Conservation (phyloP, 2,113 vertebrate species). For the Forbesichthys papilliferus region DNA sequence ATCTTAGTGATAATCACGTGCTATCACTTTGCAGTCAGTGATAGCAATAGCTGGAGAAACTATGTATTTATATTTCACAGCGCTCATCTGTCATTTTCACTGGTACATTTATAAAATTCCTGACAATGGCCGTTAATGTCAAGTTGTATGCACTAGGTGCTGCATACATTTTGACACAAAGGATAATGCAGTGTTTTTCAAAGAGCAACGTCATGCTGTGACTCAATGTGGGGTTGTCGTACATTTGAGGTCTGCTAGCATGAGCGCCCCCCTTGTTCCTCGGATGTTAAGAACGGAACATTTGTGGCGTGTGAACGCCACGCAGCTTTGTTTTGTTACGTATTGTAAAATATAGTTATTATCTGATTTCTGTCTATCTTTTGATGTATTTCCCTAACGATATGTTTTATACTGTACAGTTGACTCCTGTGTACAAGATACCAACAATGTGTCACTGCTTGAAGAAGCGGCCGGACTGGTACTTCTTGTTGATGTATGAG, state of each 20-base stretch:
- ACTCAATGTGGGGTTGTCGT: slow-evolving; percentile 35
- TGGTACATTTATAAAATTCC: background rate
- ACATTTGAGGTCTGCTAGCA: slow-evolving; percentile 38
- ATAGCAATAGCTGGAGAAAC: too few relatives aligned
- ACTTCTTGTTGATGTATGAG: background rate
- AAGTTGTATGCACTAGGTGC: background rate
- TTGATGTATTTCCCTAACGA: background rate
- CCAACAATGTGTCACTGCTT: background rate
- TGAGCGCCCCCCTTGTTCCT: slow-evolving; percentile 11
- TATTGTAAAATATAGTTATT: slow-evolving; percentile 16
- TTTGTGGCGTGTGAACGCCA: background rate
- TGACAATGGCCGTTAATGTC: background rate
- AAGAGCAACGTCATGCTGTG: slow-evolving; percentile 20
- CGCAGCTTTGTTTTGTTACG: background rate
- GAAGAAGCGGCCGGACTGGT: background rate
- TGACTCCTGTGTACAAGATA: background rate
- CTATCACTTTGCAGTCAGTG: too few relatives aligned
- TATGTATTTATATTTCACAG: too few relatives aligned
- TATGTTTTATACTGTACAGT: too few relatives aligned
- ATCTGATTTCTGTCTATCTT: slow-evolving; percentile 1
- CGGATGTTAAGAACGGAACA: background rate
- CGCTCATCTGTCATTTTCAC: too few relatives aligned
- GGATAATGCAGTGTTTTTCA: background rate
- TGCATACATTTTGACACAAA: slow-evolving; percentile 4
- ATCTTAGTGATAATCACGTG: too few relatives aligned